phyloP scores from a whole-genome alignment of 1,140 invertebrate genomes.

The Dysdera silvatica region DNA sequence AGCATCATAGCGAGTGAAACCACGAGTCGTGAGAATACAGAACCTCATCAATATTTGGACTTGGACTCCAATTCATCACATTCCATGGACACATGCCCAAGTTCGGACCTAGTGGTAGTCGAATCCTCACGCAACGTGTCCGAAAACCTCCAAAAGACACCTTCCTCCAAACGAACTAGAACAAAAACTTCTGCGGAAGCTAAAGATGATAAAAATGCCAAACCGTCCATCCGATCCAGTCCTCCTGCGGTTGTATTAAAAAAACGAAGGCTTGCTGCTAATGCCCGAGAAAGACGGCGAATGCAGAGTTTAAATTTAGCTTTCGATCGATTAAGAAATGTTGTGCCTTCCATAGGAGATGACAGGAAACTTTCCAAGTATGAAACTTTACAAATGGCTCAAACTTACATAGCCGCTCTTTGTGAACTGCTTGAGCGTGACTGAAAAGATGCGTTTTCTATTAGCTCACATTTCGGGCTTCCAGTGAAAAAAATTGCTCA shows the following conservation, averaged over 20 bases:
- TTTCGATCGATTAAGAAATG: conserved; percentile 79
- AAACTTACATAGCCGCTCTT: conserved; percentile 85
- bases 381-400: conserved; percentile 95
- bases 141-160: neutral
- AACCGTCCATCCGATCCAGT: neutral
- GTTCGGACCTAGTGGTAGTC: neutral
- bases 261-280: conserved; percentile 80
- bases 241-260: conserved; percentile 53
- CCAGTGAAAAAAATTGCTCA: no score
- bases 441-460: no score
- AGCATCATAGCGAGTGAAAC: neutral
- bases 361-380: conserved; percentile 92
- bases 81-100: conserved; percentile 7
- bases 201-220: conserved; percentile 1
- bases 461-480: no score
- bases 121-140: no score
- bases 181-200: neutral
- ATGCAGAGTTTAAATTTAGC: conserved; percentile 94
- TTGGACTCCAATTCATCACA: conserved; percentile 13
- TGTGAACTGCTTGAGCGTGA: conserved; percentile 60
- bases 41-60: neutral
- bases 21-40: neutral
- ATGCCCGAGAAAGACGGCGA: conserved; percentile 77
- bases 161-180: neutral
- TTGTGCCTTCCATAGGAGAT: conserved; percentile 79